Conservation (phyloP, 2,888 invertebrate species). For the Tetranychus truncatus region DNA sequence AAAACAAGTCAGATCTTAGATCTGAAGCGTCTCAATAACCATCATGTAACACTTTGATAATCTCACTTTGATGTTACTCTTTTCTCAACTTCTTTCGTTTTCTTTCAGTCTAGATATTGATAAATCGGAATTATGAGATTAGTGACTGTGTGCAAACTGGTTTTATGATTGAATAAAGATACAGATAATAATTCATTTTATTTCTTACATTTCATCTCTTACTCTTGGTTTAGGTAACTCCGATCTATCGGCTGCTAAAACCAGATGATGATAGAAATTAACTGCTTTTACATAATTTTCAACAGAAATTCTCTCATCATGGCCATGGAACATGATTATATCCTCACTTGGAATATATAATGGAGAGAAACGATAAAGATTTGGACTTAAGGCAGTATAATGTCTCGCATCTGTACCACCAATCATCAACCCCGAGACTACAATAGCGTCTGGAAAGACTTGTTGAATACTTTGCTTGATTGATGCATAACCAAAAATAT, state of each 20-base stretch:
- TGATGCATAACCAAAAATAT: slow-evolving; percentile 34
- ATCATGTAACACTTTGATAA: no score
- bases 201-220: background rate
- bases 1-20: no score
- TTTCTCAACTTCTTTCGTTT: no score
- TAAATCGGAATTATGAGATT: no score
- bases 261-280: slow-evolving; percentile 9
- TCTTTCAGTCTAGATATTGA: no score
- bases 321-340: slow-evolving; percentile 35
- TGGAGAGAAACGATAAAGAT: slow-evolving; percentile 37
- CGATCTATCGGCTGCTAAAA: slow-evolving; percentile 1
- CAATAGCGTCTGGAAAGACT: slow-evolving; percentile 33
- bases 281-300: slow-evolving; percentile 36
- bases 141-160: no score
- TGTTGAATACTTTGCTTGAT: slow-evolving; percentile 34
- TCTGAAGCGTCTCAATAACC: no score
- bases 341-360: slow-evolving; percentile 30
- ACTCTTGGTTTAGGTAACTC: background rate
- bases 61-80: no score
- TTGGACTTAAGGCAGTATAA: slow-evolving; percentile 34
- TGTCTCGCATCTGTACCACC: slow-evolving; percentile 38
- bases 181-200: no score
- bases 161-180: no score
- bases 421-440: slow-evolving; percentile 34
- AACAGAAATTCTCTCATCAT: slow-evolving; percentile 37